phyloP scores from a whole-genome alignment of 2,113 vertebrate genomes.

The Furnarius figulus region DNA sequence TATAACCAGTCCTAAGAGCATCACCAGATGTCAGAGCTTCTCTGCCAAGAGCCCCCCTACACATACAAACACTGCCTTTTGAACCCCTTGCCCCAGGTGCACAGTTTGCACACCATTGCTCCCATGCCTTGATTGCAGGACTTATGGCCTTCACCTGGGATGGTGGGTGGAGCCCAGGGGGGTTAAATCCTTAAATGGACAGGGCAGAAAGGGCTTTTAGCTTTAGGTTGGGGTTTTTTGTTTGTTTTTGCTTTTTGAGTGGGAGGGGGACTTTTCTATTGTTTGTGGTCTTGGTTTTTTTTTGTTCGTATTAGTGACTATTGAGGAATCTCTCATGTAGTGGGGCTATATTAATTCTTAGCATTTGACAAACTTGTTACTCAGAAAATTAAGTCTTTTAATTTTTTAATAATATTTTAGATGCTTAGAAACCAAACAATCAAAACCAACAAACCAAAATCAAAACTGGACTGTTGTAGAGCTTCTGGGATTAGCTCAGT shows the following conservation, averaged over 20 bases:
- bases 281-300: not conserved
- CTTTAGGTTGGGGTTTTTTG: not conserved
- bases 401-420: rapidly evolving
- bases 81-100: rapidly evolving
- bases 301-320: not conserved
- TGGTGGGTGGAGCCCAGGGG: not conserved
- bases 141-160: not conserved
- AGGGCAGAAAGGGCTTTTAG: rapidly evolving
- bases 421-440: not conserved
- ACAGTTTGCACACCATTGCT: not conserved
- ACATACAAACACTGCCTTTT: rapidly evolving
- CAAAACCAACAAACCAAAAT: not conserved
- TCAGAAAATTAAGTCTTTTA: not conserved
- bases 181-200: not conserved
- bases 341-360: not conserved
- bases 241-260: not conserved
- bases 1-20: rapidly evolving
- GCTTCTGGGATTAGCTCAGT: not conserved
- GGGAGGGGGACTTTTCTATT: not conserved
- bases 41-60: not conserved
- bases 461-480: not conserved
- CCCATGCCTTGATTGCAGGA: not conserved
- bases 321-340: not conserved
- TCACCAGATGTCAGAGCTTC: rapidly evolving
- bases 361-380: not conserved